Conservation (phyloP, 2,797 vertebrate genomes). For the Brachyalestes nurse region DNA sequence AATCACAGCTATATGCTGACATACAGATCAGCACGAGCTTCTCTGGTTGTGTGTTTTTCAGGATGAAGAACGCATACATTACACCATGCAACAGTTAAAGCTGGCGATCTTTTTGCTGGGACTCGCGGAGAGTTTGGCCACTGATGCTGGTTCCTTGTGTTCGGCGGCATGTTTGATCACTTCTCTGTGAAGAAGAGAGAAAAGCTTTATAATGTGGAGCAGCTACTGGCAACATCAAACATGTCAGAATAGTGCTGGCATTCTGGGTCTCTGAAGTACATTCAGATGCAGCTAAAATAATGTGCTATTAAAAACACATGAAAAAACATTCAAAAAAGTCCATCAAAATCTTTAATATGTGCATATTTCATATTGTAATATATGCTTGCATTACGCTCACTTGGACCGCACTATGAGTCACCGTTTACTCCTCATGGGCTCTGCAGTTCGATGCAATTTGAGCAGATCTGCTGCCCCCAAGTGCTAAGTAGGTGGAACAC, state of each 20-base stretch:
- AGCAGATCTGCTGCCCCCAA: slow-evolving; percentile 48
- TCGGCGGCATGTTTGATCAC: slow-evolving; percentile 82
- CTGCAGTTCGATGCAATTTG: background rate
- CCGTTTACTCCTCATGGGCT: background rate
- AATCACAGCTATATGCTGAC: background rate
- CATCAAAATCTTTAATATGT: background rate
- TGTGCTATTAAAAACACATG: background rate
- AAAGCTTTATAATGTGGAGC: background rate
- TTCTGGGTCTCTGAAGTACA: background rate
- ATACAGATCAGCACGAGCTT: background rate
- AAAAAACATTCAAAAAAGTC: too few species aligned
- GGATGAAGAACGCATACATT: slow-evolving; percentile 25
- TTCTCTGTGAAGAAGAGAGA: slow-evolving; percentile 74
- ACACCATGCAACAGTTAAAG: slow-evolving; percentile 84
- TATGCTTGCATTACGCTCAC: background rate
- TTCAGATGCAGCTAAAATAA: background rate
- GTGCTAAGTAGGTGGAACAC: slow-evolving; percentile 35
- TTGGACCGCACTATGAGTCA: background rate
- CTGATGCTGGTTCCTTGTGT: slow-evolving; percentile 76
- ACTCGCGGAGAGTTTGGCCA: slow-evolving; percentile 78
- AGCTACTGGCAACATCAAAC: background rate
- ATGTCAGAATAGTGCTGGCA: background rate
- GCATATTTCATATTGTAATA: background rate
- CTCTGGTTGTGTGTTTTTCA: background rate
- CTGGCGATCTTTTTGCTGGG: slow-evolving; percentile 78